Evolutionary conservation across 2,797 vertebrate genomes (phyloP).

Genomic region (Benthosema pterotum): DNA sequence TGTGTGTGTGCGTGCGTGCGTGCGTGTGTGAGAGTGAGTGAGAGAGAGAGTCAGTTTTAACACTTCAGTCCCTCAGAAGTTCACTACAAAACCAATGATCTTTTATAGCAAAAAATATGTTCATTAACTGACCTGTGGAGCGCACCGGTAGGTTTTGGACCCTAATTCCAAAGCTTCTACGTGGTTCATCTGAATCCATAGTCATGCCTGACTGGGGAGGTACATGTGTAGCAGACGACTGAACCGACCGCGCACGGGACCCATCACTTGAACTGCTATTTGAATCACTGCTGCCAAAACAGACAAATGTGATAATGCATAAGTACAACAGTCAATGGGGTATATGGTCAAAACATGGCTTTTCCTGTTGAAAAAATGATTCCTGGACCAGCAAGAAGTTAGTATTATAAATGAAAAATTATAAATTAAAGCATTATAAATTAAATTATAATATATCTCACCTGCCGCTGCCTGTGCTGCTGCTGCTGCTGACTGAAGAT

Average conservation of each 20-base stretch:
- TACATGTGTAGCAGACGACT: constrained; percentile 92
- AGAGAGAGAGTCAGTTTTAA: too few species aligned
- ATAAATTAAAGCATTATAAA: too few species aligned
- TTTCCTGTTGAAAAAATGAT: too few species aligned
- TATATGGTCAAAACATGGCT: neutral
- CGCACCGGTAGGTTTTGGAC: constrained; percentile 98
- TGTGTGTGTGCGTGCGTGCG: too few species aligned
- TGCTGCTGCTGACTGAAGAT: constrained; percentile 97
- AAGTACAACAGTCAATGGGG: constrained; percentile 2
- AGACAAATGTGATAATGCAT: neutral
- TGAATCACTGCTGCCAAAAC: constrained; percentile 86
- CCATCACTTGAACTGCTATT: constrained; percentile 98
- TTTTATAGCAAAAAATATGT: neutral
- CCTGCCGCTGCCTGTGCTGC: constrained; percentile 98
- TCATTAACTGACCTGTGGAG: constrained; percentile 88
- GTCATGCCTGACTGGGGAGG: constrained; percentile 86
- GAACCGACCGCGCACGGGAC: constrained; percentile 92
- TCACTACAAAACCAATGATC: too few species aligned
- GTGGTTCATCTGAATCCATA: constrained; percentile 95
- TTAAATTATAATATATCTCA: constrained; percentile 64
- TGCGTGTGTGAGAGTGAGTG: too few species aligned
- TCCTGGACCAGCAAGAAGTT: too few species aligned
- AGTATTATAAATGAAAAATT: too few species aligned
- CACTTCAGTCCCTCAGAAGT: too few species aligned
- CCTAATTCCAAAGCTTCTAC: constrained; percentile 98